phyloP scores from a whole-genome alignment of 2,888 invertebrate genomes.

The Sericinus montela region DNA sequence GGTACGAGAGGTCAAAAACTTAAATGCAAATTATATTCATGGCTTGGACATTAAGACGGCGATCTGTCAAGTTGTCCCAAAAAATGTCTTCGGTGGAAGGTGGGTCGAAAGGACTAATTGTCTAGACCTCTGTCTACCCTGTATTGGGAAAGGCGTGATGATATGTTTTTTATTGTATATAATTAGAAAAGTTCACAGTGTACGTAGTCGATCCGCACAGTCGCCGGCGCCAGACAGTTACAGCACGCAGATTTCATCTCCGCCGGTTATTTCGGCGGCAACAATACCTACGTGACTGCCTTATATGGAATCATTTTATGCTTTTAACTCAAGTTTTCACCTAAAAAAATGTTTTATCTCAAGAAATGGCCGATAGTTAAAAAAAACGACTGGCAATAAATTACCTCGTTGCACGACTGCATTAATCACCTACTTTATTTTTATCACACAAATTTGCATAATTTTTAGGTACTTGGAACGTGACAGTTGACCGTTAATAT shows the following conservation, averaged over 20 bases:
- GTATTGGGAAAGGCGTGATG: no score
- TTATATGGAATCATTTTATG: conserved; percentile 49
- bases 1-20: no score
- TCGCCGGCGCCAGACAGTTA: conserved; percentile 63
- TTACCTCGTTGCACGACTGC: conserved; percentile 44
- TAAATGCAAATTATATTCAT: no score
- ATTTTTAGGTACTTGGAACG: no score
- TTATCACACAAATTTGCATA: no score
- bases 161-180: no score
- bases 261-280: conserved; percentile 58
- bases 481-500: no score
- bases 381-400: conserved; percentile 33
- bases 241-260: conserved; percentile 67
- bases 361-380: conserved; percentile 15
- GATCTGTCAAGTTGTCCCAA: no score
- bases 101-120: no score
- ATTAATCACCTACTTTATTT: conserved; percentile 19
- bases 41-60: no score
- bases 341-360: conserved; percentile 44
- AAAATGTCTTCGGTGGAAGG: no score
- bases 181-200: background rate
- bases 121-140: no score
- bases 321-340: conserved; percentile 48
- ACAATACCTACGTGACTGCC: conserved; percentile 63
- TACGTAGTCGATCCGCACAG: conserved; percentile 21